Conservation (phyloP, 2,888 invertebrate species). For the Drosophila mettleri region DNA sequence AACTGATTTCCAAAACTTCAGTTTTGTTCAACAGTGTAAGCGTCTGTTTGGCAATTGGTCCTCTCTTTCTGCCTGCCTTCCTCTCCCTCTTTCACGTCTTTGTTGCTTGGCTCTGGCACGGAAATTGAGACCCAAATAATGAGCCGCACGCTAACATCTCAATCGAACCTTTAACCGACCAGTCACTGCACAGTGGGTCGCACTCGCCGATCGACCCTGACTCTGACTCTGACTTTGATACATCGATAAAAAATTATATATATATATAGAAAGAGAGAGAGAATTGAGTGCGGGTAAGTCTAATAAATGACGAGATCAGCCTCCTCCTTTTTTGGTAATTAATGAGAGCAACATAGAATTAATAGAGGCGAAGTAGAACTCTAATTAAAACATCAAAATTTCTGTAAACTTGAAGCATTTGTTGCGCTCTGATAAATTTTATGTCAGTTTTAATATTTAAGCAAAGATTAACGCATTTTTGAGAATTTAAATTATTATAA, state of each 20-base stretch:
- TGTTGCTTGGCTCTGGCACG: constrained; percentile 42
- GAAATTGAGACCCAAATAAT: constrained; percentile 73
- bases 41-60: constrained; percentile 71
- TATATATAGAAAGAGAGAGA: too few species aligned
- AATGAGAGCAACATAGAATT: background rate
- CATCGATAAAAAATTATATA: background rate
- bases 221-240: constrained; percentile 9
- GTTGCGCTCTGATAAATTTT: too few species aligned
- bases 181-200: constrained; percentile 66
- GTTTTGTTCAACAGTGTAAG: constrained; percentile 34
- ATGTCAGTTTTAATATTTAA: too few species aligned
- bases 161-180: constrained; percentile 68
- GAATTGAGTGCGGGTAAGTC: background rate
- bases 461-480: too few species aligned
- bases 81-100: constrained; percentile 34
- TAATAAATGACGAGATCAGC: background rate
- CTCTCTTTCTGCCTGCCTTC: background rate
- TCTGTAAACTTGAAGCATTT: background rate
- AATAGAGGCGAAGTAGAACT: background rate
- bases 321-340: background rate
- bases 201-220: background rate
- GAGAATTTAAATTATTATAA: too few species aligned
- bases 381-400: background rate
- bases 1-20: background rate
- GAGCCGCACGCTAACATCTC: constrained; percentile 75